Evolutionary conservation across 2,888 invertebrate species (phyloP), one percentile per base, ranked within the genome.

Genomic region (Agonopterix subpropinquella): DNA sequence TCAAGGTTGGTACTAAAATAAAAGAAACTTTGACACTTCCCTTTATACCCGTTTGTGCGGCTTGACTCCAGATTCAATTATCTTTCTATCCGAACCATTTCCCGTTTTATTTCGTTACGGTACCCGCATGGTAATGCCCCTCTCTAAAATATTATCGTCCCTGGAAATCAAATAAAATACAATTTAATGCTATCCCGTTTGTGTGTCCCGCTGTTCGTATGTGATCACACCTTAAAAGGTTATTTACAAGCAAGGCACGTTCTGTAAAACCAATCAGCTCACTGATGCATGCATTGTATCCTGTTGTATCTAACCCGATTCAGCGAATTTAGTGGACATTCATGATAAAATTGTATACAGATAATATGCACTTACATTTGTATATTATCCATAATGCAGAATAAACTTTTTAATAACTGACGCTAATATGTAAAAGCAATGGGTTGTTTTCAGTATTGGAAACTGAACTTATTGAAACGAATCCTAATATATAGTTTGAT

Each of bases 1-100:
- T 98, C 59, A 97, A 97, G 92, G 91, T 91, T 71, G 47, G 41
- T 44, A 47, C 11, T 44, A 28, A 47, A 50, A 50, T 47, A 52
- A 49, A 46, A 45, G 44, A 47, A 47, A 52, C 43, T 49, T 61
- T 28, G 28, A 28, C 28, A 28, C 28, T 28, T 67, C 63, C 59
- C 58, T 62, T 51, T 58, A 62, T 59, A 62, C 64, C 64, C 67
- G 60, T 61, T 63, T 61, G 55, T 66, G 61, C 59, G 65, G 67
- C 60, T 61, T 68, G 67, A 73, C 69, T 69, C 62, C 67, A 57
- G 54, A 73, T 75, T 71, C 69, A 76, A 73, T 77, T 77, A 73
- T 72, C 68, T 67, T 57, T 64, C 62, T 61, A 62, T 61, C 61
- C 54, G 60, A 57, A 67, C 65, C 65, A 63, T 70, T 67, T 60